Percentiles rank a stretch among this genome's conserved stretches.
Conservation (phyloP, 1,140 invertebrate species). For the Centruroides sculpturatus region DNA sequence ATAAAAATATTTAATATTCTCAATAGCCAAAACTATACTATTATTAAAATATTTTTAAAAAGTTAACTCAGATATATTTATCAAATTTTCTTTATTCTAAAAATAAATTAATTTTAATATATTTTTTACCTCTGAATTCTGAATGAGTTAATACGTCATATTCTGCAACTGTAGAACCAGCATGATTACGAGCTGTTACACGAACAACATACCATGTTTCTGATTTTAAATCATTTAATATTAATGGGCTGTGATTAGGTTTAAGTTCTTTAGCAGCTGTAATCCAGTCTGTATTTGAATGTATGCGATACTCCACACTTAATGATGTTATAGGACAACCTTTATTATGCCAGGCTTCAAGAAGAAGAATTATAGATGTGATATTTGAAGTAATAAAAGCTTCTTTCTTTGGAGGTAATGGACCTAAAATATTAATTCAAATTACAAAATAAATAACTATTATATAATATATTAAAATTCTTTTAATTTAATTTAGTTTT, state of each 20-base stretch:
- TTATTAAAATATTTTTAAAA: too few species aligned
- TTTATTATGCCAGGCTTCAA: slow-evolving; percentile 49
- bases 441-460: too few species aligned
- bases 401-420: slow-evolving; percentile 45
- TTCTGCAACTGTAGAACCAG: slow-evolving; percentile 27
- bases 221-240: slow-evolving; percentile 28
- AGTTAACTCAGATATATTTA: too few species aligned
- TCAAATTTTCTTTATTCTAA: too few species aligned
- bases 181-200: slow-evolving; percentile 30
- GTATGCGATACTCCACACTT: slow-evolving; percentile 51
- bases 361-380: slow-evolving; percentile 50
- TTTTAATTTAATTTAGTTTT: too few species aligned
- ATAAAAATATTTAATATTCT: too few species aligned
- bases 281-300: slow-evolving; percentile 12
- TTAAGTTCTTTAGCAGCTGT: slow-evolving; percentile 1
- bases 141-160: slow-evolving; percentile 12
- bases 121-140: too few species aligned
- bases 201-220: slow-evolving; percentile 31
- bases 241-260: slow-evolving; percentile 22
- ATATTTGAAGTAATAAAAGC: slow-evolving; percentile 47
- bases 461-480: too few species aligned
- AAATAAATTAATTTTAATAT: too few species aligned
- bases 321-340: slow-evolving; percentile 48
- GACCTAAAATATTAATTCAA: slow-evolving; percentile 28
- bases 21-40: too few species aligned